phyloP scores from a whole-genome alignment of 2,113 vertebrate genomes.

The Psilopogon haemacephalus region DNA sequence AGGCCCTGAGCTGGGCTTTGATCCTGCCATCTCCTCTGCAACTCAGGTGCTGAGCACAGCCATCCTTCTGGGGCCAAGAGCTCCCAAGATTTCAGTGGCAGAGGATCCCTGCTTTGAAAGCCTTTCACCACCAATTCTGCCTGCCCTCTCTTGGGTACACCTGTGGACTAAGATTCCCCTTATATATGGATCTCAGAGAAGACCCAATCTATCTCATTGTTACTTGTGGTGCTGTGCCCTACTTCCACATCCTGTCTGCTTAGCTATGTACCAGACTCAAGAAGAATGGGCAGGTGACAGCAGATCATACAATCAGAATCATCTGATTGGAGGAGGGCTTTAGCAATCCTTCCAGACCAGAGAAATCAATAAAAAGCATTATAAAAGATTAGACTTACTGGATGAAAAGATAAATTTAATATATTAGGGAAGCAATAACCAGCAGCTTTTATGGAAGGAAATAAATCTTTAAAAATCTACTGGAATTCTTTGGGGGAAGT shows the following conservation, averaged over 20 bases:
- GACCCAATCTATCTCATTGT: neutral
- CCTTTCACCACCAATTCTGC: neutral
- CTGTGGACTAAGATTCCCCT: neutral
- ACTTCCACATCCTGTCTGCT: neutral
- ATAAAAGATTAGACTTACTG: neutral
- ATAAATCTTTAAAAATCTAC: neutral
- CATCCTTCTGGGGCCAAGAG: neutral
- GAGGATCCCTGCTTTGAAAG: neutral
- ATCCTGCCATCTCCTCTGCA: neutral
- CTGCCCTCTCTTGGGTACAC: neutral
- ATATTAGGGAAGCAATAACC: neutral
- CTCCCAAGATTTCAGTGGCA: neutral
- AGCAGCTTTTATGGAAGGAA: neutral
- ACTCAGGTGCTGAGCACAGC: neutral
- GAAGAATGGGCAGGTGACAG: neutral
- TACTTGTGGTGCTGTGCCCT: neutral
- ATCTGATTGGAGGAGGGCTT: neutral
- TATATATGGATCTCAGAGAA: neutral
- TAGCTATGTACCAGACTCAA: neutral
- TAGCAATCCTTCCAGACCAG: neutral
- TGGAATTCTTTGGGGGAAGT: neutral
- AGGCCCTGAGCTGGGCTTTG: neutral
- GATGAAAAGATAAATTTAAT: constrained; percentile 14
- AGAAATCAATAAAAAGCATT: constrained; percentile 19
- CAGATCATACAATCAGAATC: neutral